Evolutionary conservation across 2,113 vertebrate genomes (phyloP).

Genomic region (Elaphurus davidianus): DNA sequence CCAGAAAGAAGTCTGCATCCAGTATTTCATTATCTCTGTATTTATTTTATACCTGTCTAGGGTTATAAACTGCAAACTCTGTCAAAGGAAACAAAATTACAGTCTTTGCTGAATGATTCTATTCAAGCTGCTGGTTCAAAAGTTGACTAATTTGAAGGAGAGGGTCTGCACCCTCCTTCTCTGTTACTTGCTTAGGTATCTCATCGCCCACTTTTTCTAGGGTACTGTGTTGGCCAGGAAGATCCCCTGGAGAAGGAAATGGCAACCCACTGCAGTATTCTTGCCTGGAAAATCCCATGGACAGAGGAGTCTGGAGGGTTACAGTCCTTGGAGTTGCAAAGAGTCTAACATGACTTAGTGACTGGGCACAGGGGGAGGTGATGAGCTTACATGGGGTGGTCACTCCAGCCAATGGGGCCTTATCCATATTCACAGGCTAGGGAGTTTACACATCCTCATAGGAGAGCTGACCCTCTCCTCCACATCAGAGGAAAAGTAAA

Average conservation of each 20-base stretch:
- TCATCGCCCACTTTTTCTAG: background rate
- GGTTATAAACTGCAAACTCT: background rate
- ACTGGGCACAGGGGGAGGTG: background rate
- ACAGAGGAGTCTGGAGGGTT: background rate
- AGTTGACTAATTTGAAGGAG: background rate
- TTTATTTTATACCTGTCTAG: background rate
- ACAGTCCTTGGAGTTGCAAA: background rate
- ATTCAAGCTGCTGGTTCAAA: background rate
- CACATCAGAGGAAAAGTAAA: background rate
- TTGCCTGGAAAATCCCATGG: background rate
- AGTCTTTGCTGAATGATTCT: background rate
- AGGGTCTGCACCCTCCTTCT: background rate
- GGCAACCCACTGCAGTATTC: background rate
- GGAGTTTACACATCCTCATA: background rate
- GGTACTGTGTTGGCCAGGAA: background rate
- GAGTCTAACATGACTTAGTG: background rate
- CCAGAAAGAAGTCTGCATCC: background rate
- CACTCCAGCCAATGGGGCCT: background rate
- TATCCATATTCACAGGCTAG: background rate
- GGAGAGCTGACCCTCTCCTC: background rate
- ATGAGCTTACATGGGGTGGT: no score
- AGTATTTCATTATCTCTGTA: background rate
- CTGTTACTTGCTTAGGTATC: background rate
- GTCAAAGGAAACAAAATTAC: background rate
- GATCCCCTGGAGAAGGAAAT: background rate